Evolutionary conservation across 2,888 invertebrate species (phyloP), one percentile per base, ranked within the genome.

Genomic region (Dinocampus coccinellae): DNA sequence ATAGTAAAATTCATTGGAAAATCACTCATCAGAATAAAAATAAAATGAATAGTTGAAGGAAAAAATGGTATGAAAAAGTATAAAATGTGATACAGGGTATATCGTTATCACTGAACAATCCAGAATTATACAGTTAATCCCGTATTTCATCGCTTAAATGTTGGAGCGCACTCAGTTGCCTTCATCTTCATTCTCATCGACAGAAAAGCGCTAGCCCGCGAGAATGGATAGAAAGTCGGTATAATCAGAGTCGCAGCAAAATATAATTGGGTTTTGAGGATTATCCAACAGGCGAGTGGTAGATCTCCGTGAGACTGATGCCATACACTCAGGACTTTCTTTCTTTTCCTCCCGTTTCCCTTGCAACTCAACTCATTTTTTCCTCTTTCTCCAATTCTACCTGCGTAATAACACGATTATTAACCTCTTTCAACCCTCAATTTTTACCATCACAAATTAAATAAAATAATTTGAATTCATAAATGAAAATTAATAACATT

Each of bases 261-360:
- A 86, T 87, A 87, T 87, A 87, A 87, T 87, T 87, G 85, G 85
- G 85, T 87, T 86, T 87, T 82, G 81, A 82, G 86, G 87, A 87
- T 87, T 87, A 87, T 87, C 86, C 85, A 81, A 83, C 83, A 83
- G 84, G 82, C 82, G 83, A 82, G 62, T 57, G 82, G 84, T 83
- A 85, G 84, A 86, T 84, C 85, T 85, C 84, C 86, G 85, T 85
- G 86, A 82, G 86, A 77, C 76, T 73, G 62, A 70, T 73, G 75
- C 73, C 72, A 68, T 71, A 76, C n/a, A n/a, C 70, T 65, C 70
- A 73, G 74, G 72, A 72, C 58, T 66, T 73, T 72, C 75, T 71
- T 73, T 7, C 29, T 7, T 29, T 29, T 29, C 70, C 69, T 62
- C 55, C 55, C 70, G 55, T 61, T 47, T 42, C 39, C n/a, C n/a